A percentile compares a stretch with the other conserved stretches of the same genome.
These are phyloP conservation scores for Iphiclides podalirius DNA, from an alignment of 2,888 invertebrate genomes.

Conservation along the genomic window DNA sequence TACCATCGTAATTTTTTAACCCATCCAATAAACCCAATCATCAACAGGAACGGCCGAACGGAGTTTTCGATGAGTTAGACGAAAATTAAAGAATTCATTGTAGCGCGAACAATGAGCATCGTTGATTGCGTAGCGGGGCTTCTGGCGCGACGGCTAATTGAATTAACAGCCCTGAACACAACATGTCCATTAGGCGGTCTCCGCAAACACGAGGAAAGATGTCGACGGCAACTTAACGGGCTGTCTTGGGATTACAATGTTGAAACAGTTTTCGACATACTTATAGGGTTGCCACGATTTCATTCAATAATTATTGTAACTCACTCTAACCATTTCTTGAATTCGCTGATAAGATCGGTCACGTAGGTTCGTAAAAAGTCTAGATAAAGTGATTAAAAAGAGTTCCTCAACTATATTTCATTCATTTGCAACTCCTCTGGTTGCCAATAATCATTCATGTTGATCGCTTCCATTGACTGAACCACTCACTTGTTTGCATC, in stretches of 20 bases:
- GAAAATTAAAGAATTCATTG: constrained; percentile 47
- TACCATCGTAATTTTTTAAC: background rate
- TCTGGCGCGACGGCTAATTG: constrained; percentile 57
- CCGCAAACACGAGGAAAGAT: constrained; percentile 49
- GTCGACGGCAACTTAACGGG: constrained; percentile 24
- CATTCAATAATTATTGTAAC: too few species aligned
- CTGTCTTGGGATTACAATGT: constrained; percentile 10
- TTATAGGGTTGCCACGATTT: background rate
- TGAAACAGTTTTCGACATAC: constrained; percentile 7
- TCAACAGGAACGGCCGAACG: constrained; percentile 1
- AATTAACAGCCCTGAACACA: constrained; percentile 69
- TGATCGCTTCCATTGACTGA: too few species aligned
- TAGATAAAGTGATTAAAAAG: too few species aligned
- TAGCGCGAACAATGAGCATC: constrained; percentile 56
- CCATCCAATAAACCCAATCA: constrained; percentile 7
- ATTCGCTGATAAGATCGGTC: too few species aligned
- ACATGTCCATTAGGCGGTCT: constrained; percentile 63
- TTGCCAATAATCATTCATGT: too few species aligned
- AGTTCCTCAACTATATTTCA: too few species aligned
- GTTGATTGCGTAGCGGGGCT: constrained; percentile 53
- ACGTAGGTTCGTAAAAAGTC: too few species aligned
- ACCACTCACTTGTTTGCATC: too few species aligned
- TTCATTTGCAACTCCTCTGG: too few species aligned
- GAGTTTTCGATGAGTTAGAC: constrained; percentile 7
- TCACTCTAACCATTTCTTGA: too few species aligned